phyloP scores from a whole-genome alignment of 2,113 vertebrate species.

The Eublepharis macularius region DNA sequence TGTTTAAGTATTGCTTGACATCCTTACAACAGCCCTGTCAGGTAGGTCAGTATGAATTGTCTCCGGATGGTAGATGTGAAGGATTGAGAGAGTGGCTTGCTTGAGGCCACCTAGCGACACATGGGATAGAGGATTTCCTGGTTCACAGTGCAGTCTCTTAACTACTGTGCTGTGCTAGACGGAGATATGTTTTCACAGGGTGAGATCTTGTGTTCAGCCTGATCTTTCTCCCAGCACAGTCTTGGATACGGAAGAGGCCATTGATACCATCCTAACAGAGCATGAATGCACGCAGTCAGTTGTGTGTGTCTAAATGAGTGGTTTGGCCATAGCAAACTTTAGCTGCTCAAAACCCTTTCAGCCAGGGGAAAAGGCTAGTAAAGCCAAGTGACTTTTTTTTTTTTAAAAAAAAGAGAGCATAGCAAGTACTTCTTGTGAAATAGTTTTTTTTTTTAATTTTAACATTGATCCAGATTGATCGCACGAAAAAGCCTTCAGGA shows the following conservation, averaged over 20 bases:
- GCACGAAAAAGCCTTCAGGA: constrained; percentile 87
- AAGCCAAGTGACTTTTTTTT: not conserved
- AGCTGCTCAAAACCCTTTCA: not conserved
- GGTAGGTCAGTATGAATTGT: too few relatives aligned
- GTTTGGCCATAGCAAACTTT: not conserved
- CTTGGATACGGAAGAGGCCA: too few relatives aligned
- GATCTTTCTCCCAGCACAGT: not conserved
- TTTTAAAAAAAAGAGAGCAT: not conserved
- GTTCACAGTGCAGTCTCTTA: too few relatives aligned
- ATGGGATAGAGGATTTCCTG: too few relatives aligned
- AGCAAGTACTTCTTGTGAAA: not conserved
- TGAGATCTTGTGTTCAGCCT: not conserved
- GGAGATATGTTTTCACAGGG: too few relatives aligned
- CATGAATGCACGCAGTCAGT: not conserved
- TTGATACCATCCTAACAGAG: not conserved
- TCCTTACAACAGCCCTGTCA: too few relatives aligned
- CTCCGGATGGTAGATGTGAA: too few relatives aligned
- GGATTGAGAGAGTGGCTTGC: too few relatives aligned
- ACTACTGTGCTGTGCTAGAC: too few relatives aligned
- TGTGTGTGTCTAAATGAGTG: not conserved
- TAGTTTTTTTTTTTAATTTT: constrained; percentile 11
- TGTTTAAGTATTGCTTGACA: too few relatives aligned
- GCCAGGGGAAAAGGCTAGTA: not conserved
- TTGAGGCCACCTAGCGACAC: too few relatives aligned
- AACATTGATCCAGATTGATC: constrained; percentile 84